Evolutionary conservation across 2,888 invertebrate species (phyloP), one percentile per base, ranked within the genome.

Genomic region (Drosophila siamana): DNA sequence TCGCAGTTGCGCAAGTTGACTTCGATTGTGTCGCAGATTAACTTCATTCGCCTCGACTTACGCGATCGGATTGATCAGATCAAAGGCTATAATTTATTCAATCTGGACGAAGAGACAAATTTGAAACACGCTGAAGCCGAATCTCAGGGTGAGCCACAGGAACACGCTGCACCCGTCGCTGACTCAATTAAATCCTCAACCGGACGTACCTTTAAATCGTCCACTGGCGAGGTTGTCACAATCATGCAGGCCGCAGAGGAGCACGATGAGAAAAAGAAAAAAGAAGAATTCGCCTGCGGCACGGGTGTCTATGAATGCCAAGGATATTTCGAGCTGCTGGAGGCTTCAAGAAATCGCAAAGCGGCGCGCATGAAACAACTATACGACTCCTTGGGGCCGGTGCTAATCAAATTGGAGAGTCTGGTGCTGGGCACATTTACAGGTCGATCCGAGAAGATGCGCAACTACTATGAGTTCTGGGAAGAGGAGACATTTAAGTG

Each of bases 401-500:
- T 97, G 60, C 93, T 98, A 11, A 95, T 95, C 81, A 98, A 98
- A 92, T 92, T 98, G 69, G 98, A 98, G 92, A 96, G 96, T 70
- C 92, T 98, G 33, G 96, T 97, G 1, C 93, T 97, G 16, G 95
- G 95, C 66, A 95, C 96, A 1, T 95, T 95, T 76, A 95, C 96
- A 0, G 97, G 98, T 2, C 93, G 93, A 54, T 95, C 96, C 0
- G 91, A 93, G 0, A 94, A 95, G 69, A 96, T 98, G 96, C 93
- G 93, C 4, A 93, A 95, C 0, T 97, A 97, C 90, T 98, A 98
- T 88, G 93, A 94, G 0, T 94, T 94, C 90, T 98, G 97, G 96
- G 98, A 98, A 90, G 94, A 94, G 83, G 95, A 95, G 91, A 94
- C 97, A 16, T 97, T 95, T 89, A 93, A 93, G 16, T 94, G 94